Percentiles rank a stretch among this genome's conserved stretches.
These are phyloP conservation scores for Scopus umbretta DNA, from an alignment of 2,113 vertebrate species.

Conservation along the genomic window DNA sequence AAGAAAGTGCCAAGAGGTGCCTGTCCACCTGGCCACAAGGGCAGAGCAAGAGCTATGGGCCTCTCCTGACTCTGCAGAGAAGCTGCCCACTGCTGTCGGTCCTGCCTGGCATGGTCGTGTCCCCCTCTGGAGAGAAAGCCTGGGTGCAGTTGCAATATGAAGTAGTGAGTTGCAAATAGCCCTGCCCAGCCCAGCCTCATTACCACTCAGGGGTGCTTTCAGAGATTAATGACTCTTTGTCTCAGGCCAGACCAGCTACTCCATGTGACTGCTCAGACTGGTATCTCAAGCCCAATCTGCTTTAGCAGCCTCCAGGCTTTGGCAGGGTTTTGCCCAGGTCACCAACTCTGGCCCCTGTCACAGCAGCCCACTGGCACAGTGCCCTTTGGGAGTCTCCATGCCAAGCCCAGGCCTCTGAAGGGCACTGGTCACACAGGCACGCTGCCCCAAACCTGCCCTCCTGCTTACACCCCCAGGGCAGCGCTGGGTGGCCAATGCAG, in stretches of 20 bases:
- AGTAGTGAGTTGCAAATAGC: not conserved
- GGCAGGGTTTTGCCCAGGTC: accelerated
- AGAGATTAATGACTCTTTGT: not conserved
- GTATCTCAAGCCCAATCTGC: not conserved
- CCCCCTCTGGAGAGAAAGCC: not conserved
- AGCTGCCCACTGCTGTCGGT: accelerated
- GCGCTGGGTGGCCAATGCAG: accelerated
- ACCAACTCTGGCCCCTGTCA: not conserved
- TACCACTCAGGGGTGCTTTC: not conserved
- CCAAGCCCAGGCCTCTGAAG: not conserved
- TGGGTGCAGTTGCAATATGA: not conserved
- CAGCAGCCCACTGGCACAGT: accelerated
- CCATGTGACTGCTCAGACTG: not conserved
- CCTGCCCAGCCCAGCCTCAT: not conserved
- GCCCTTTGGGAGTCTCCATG: not conserved
- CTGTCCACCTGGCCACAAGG: not conserved
- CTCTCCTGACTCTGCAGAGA: not conserved
- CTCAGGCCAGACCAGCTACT: not conserved
- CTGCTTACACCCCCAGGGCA: not conserved
- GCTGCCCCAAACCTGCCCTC: not conserved
- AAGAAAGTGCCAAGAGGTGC: not conserved
- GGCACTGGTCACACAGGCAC: not conserved
- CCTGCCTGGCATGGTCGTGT: not conserved
- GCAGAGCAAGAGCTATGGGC: not conserved
- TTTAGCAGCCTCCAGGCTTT: not conserved